Conservation (phyloP, 2,113 vertebrate genomes). For the Amphilophus citrinellus region DNA sequence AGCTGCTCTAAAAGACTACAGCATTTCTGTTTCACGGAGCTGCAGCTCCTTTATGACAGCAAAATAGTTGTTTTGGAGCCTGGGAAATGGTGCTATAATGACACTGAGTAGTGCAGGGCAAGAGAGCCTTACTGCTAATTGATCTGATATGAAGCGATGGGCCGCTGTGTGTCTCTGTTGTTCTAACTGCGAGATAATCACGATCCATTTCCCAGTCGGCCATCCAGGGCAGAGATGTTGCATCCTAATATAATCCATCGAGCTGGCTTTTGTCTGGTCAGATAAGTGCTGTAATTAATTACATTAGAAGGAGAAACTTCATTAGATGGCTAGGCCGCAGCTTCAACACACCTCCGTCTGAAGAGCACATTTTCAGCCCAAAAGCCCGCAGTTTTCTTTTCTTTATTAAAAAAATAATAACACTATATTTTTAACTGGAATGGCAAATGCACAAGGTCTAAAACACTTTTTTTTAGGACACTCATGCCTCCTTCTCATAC, state of each 20-base stretch:
- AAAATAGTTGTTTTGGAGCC: background rate
- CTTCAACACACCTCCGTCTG: constrained; percentile 29
- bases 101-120: background rate
- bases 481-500: background rate
- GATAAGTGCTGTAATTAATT: constrained; percentile 76
- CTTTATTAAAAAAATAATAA: background rate
- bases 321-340: constrained; percentile 39
- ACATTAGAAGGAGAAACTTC: constrained; percentile 60
- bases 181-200: constrained; percentile 67
- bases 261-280: constrained; percentile 65
- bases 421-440: background rate
- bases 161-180: constrained; percentile 55
- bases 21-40: background rate
- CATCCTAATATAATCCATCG: constrained; percentile 72
- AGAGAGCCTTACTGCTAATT: constrained; percentile 43
- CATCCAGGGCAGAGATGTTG: constrained; percentile 61
- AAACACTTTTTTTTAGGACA: background rate
- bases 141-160: constrained; percentile 67
- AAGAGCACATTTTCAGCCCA: background rate
- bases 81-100: background rate
- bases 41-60: background rate
- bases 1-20: background rate
- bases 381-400: background rate
- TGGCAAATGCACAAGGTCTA: background rate
- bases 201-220: constrained; percentile 69